phyloP scores from a whole-genome alignment of 2,113 vertebrate species.

The Hiodon tergisus region DNA sequence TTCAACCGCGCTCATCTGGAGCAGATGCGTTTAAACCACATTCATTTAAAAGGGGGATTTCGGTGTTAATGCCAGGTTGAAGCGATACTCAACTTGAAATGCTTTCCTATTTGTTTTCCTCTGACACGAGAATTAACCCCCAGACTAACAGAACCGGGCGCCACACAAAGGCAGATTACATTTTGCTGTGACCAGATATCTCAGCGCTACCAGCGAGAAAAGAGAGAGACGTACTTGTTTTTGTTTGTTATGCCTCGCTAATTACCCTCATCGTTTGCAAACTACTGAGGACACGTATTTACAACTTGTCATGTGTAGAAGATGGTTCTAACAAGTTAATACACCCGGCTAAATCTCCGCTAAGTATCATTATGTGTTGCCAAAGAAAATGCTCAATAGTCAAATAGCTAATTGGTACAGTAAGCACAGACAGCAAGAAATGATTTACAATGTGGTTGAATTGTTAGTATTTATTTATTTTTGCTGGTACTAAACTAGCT shows the following conservation, averaged over 20 bases:
- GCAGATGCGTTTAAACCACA: slow-evolving; percentile 28
- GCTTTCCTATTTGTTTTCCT: slow-evolving; percentile 16
- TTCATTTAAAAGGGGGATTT: slow-evolving; percentile 30
- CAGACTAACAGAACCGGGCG: not conserved
- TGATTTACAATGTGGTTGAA: slow-evolving; percentile 49
- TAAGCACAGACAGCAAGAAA: slow-evolving; percentile 48
- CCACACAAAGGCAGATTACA: not conserved
- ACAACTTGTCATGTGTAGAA: slow-evolving; percentile 36
- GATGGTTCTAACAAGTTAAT: slow-evolving; percentile 47
- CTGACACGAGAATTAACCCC: slow-evolving; percentile 19
- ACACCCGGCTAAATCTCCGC: slow-evolving; percentile 45
- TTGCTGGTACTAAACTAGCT: slow-evolving; percentile 44
- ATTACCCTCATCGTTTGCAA: slow-evolving; percentile 44
- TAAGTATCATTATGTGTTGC: slow-evolving; percentile 46
- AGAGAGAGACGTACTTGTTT: slow-evolving; percentile 24
- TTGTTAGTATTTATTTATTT: slow-evolving; percentile 52
- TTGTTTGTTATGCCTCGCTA: slow-evolving; percentile 21
- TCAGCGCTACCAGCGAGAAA: not conserved
- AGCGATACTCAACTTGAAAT: slow-evolving; percentile 26
- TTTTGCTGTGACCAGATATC: not conserved
- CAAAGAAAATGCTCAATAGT: slow-evolving; percentile 46
- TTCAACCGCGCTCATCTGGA: slow-evolving; percentile 13
- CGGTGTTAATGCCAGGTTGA: slow-evolving; percentile 25
- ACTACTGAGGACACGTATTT: slow-evolving; percentile 41
- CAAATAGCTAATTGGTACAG: slow-evolving; percentile 49